Evolutionary conservation across 2,888 invertebrate genomes (phyloP), one percentile per base, ranked within the genome.

Genomic region (Allophyes oxyacanthae): DNA sequence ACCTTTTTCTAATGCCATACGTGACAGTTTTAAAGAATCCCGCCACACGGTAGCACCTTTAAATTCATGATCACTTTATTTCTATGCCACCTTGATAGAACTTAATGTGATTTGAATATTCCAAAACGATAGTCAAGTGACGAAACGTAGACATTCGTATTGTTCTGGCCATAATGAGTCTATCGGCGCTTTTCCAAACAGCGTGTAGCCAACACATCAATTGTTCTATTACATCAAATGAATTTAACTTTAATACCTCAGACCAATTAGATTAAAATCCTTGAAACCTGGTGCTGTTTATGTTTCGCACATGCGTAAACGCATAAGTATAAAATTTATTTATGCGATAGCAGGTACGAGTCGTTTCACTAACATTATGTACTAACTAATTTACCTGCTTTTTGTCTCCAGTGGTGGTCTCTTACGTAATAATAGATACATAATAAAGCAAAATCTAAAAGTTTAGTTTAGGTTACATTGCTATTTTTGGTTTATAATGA

Each of bases 71-170:
- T 86, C 75, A 76, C 70, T 78, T 82, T 82, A 89, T 91, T 91
- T 85, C 85, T 87, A 92, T 92, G 85, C 90, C 71, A 79, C 74
- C 75, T 74, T 62, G 78, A 82, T 75, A 77, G 63, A 81, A 64
- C 76, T 79, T 79, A 84, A 82, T 89, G 86, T 85, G 86, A 81
- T 81, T 87, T 83, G 88, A 89, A 91, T 92, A 86, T 81, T 74
- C 79, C 70, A 65, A 80, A 75, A 67, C 4, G 20, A 2, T n/a
- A n/a, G n/a, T n/a, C n/a, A n/a, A n/a, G n/a, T n/a, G n/a, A n/a
- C n/a, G n/a, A n/a, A n/a, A n/a, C n/a, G n/a, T n/a, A n/a, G n/a
- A n/a, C n/a, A n/a, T n/a, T n/a, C n/a, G n/a, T n/a, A n/a, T n/a
- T n/a, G n/a, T n/a, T n/a, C n/a, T n/a, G n/a, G n/a, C n/a, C n/a